Base-by-base conservation (phyloP, 2,888 invertebrate genomes). In the Agrochola circellaris region DNA sequence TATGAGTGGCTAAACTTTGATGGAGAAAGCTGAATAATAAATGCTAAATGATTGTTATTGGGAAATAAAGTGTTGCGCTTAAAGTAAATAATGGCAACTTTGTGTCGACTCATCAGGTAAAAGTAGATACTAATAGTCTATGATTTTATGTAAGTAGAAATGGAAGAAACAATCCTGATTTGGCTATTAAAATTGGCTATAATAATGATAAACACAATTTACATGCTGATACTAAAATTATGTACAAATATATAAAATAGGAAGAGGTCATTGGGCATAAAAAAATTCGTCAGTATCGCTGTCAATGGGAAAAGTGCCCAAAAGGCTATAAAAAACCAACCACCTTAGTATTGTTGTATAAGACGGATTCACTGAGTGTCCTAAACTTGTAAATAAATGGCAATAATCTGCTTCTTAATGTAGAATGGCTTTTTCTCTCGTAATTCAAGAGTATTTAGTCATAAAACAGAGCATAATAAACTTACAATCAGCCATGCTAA, bases 51-150 rank as follows among this genome's bases (percentile, higher is more conserved):
- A 81, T 73, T 77, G 72, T 48, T 42, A 23, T 67, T 56, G 58
- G 15, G 51, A 56, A 69, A 54, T 42, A 77, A 76, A 79, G 68
- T 48, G 67, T 73, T 62, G 66, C 9, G 42, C 76, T 42, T 26
- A 26, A 60, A 20, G 64, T 65, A 65, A 71, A 71, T 54, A 75
- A 62, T 82, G 34, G 58, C 20, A 30, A 54, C 51, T 76, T 82
- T 80, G 20, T 67, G 61, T 71, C 17, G 77, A 71, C 61, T 82
- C 70, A 70, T 82, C 66, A 61, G 58, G 66, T 48, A 61, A 81
- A 80, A 79, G 60, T 80, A 80, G 51, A 60, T 54, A 30, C 5
- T 42, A 73, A 80, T 65, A 34, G 42, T 23, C 34, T 6, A 51
- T 51, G 42, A 79, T 72, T 79, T 38, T 45, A 56, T 58, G 7